phyloP scores from a whole-genome alignment of 2,888 invertebrate genomes.

The Pilophorus perplexus region DNA sequence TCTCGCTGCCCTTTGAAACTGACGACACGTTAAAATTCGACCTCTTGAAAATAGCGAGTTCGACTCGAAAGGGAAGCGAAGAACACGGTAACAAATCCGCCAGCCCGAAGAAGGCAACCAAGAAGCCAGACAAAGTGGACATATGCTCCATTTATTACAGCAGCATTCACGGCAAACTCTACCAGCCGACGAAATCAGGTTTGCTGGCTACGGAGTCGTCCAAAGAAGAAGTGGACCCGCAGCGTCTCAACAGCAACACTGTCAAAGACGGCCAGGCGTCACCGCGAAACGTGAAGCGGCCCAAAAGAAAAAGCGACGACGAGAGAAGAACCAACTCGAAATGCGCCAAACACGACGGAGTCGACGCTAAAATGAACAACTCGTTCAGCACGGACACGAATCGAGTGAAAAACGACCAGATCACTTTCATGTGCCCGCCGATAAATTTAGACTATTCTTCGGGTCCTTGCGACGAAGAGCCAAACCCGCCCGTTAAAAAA shows the following conservation, averaged over 20 bases:
- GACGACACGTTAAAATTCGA: neutral
- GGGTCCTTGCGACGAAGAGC: neutral
- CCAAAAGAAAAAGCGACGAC: neutral
- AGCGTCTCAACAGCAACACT: neutral
- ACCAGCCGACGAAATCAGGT: constrained; percentile 9
- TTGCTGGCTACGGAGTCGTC: constrained; percentile 22
- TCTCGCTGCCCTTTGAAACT: no score
- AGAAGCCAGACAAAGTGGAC: neutral
- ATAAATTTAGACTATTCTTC: constrained; percentile 1
- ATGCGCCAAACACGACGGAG: neutral
- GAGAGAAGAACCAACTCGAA: neutral
- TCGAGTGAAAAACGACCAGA: no score
- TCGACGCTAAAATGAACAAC: neutral
- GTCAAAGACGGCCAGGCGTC: neutral
- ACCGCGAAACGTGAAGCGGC: neutral
- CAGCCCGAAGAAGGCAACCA: neutral
- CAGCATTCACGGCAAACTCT: no score
- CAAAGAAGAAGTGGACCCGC: constrained; percentile 1
- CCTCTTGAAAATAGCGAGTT: neutral
- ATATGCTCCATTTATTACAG: neutral
- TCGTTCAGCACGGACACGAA: no score
- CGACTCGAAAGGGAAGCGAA: no score
- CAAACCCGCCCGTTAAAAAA: neutral
- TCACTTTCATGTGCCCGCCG: constrained; percentile 2
- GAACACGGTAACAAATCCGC: no score